These are phyloP conservation scores for Idris sp. DNA, from an alignment of 1,140 invertebrate species.

Conservation along the genomic window DNA sequence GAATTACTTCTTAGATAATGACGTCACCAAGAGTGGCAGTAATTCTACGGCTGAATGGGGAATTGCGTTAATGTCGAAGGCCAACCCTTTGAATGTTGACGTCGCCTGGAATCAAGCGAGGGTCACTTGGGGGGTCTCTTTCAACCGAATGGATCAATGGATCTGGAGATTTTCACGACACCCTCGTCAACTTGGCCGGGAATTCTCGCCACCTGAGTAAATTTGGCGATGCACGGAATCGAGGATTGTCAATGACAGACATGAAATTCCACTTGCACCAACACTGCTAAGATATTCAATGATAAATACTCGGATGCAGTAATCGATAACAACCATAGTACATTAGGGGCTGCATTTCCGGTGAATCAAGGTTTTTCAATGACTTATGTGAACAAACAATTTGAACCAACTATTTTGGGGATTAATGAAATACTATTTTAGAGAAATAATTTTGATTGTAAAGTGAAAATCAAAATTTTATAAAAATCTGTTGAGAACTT, in stretches of 20 bases:
- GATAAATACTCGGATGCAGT: slow-evolving; percentile 25
- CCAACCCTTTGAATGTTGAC: slow-evolving; percentile 57
- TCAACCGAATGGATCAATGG: slow-evolving; percentile 51
- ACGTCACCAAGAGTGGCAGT: slow-evolving; percentile 47
- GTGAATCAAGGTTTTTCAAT: background rate
- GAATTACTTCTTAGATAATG: slow-evolving; percentile 59
- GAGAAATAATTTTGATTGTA: too few relatives aligned
- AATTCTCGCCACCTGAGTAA: slow-evolving; percentile 59
- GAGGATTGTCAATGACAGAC: slow-evolving; percentile 53
- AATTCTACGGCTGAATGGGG: slow-evolving; percentile 52
- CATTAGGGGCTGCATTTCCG: slow-evolving; percentile 1
- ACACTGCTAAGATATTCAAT: slow-evolving; percentile 38
- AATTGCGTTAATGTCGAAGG: slow-evolving; percentile 54
- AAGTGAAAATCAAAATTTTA: too few relatives aligned
- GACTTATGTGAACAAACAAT: slow-evolving; percentile 9
- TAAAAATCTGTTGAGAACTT: too few relatives aligned
- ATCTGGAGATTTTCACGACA: slow-evolving; percentile 53
- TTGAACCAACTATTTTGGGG: background rate
- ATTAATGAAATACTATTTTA: too few relatives aligned
- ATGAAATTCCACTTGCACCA: slow-evolving; percentile 57
- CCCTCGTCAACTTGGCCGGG: slow-evolving; percentile 47
- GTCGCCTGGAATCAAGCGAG: slow-evolving; percentile 38
- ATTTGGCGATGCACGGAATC: slow-evolving; percentile 39
- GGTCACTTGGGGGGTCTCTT: slow-evolving; percentile 34
- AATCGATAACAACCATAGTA: slow-evolving; percentile 35